Conservation (phyloP, 2,797 vertebrate genomes). For the Urocyon cinereoargenteus region DNA sequence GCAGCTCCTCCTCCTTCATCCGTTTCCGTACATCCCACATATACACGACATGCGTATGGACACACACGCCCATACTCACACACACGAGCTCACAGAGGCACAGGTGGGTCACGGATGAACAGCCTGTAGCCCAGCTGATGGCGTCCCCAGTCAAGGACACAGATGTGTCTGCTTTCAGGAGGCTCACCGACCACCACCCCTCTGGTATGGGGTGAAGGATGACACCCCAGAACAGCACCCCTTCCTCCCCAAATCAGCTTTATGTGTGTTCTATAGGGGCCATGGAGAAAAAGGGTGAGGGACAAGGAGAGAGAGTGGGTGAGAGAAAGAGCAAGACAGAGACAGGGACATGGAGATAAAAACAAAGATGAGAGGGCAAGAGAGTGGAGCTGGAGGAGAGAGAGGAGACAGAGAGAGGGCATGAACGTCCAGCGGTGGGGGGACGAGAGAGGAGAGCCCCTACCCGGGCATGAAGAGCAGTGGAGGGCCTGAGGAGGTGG, state of each 20-base stretch:
- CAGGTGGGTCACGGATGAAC: not conserved
- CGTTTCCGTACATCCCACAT: not conserved
- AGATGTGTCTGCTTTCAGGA: not conserved
- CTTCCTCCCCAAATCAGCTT: not conserved
- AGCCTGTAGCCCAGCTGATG: not conserved
- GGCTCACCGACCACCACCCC: not conserved
- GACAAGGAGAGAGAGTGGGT: not conserved
- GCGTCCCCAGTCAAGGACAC: no score
- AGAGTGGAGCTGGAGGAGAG: not conserved
- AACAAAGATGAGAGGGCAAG: not conserved
- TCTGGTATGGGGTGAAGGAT: not conserved
- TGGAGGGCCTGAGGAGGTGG: rapidly evolving
- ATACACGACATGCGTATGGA: rapidly evolving
- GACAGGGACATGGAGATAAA: not conserved
- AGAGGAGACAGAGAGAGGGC: not conserved
- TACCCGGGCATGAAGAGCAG: not conserved
- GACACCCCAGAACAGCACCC: no score
- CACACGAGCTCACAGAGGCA: not conserved
- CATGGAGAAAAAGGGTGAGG: not conserved
- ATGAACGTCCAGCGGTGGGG: rapidly evolving
- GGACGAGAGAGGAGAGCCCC: not conserved
- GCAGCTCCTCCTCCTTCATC: not conserved
- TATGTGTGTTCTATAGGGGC: rapidly evolving
- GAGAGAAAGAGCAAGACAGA: not conserved
- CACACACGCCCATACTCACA: rapidly evolving